Evolutionary conservation across 2,888 invertebrate species (phyloP).

Genomic region (Willowsia nigromaculata): DNA sequence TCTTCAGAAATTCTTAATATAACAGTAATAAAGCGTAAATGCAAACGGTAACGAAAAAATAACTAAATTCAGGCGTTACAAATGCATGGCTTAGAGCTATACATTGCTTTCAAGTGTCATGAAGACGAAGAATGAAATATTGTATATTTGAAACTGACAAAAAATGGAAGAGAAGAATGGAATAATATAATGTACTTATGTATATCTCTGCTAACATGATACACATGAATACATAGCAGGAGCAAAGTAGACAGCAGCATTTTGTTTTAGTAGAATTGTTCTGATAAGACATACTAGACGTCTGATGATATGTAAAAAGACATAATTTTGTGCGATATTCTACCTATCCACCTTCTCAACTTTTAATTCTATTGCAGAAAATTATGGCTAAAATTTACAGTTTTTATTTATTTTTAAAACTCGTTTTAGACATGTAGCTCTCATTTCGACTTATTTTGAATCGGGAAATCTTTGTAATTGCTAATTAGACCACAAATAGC

Average conservation of each 20-base stretch:
- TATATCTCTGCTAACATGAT: not conserved
- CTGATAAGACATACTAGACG: too few species aligned
- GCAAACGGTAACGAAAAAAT: conserved; percentile 19
- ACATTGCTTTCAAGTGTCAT: conserved; percentile 43
- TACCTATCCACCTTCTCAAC: too few species aligned
- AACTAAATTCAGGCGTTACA: conserved; percentile 52
- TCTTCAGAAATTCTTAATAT: conserved; percentile 4
- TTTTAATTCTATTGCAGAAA: too few species aligned
- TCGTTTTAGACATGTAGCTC: too few species aligned
- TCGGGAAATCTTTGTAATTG: too few species aligned
- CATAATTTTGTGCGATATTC: too few species aligned
- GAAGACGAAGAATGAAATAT: conserved; percentile 39
- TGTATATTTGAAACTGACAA: conserved; percentile 35
- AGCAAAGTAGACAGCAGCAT: not conserved
- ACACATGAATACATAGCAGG: not conserved
- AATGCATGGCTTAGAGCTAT: conserved; percentile 57
- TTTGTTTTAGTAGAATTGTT: too few species aligned
- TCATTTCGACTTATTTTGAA: too few species aligned
- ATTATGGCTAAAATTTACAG: too few species aligned
- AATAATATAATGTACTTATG: not conserved
- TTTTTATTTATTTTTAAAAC: too few species aligned
- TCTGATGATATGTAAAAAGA: too few species aligned
- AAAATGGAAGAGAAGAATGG: conserved; percentile 19
- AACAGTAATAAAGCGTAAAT: not conserved
- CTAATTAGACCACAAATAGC: too few species aligned